Evolutionary conservation across 2,888 invertebrate genomes (phyloP), one percentile per base, ranked within the genome.

Genomic region (Ochropleura leucogaster): DNA sequence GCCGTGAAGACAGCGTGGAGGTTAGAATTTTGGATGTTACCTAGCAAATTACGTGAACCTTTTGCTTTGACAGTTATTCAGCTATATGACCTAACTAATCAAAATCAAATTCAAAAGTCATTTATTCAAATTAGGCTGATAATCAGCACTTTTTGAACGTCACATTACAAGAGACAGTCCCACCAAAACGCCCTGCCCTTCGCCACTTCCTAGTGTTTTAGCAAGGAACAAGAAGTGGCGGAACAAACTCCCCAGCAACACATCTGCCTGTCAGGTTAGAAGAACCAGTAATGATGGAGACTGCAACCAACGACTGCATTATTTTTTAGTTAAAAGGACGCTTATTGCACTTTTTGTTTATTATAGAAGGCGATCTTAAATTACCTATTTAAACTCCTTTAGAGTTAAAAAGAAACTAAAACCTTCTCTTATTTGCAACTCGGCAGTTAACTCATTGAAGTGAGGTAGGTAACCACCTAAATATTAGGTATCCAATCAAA

Each of bases 1-100:
- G 74, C 80, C 67, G 53, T 63, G 67, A 85, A 80, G 65, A 46
- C 64, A 69, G 79, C 73, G 80, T 66, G 71, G 51, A 47, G 66
- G 44, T 12, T 30, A 20, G 40, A 10, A 7, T 42, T 51, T 63
- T 67, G 63, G 20, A 55, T 63, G 20, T 4, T 18, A 67, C 10
- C 14, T 30, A 42, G 9, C 16, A 18, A 68, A 2, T 1, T n/a
- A 16, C 16, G 10, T 51, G 3, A 14, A 5, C 12, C 9, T 49
- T 44, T 44, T 64, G 53, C 78, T 84, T 76, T 78, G 62, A 78
- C 49, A 69, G 44, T 14, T 64, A 49, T 40, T 14, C 40, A 47
- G 10, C 3, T 14, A 20, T 20, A 51, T 10, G 20, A 5, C 9
- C 18, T 69, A 3, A 70, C n/a, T 18, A 62, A n/a, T n/a, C n/a